Conservation (phyloP, 2,113 vertebrate species). For the Muntiacus muntjak region DNA sequence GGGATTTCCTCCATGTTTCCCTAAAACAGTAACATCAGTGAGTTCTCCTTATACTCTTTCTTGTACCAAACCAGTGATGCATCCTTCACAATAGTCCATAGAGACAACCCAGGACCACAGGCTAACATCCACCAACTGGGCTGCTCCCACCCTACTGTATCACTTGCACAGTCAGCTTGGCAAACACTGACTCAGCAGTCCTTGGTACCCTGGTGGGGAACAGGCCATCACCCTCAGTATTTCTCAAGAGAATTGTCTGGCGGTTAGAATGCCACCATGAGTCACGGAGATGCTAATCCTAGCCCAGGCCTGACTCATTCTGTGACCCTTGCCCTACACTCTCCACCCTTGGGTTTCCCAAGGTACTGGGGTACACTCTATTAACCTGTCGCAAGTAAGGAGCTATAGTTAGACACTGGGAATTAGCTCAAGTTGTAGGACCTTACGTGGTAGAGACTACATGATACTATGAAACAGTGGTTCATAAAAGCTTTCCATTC, state of each 20-base stretch:
- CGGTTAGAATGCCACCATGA: conserved; percentile 40
- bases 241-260: conserved; percentile 47
- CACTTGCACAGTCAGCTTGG: neutral
- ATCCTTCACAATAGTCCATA: neutral
- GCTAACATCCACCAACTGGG: neutral
- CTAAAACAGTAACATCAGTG: neutral
- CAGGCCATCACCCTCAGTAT: neutral
- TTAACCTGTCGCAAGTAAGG: neutral
- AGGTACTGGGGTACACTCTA: conserved; percentile 24
- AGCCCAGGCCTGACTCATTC: conserved; percentile 53
- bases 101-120: neutral
- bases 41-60: neutral
- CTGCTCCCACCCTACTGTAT: neutral
- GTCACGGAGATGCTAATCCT: conserved; percentile 54
- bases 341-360: neutral
- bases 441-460: neutral
- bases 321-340: conserved; percentile 10
- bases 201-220: neutral
- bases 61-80: neutral
- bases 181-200: conserved; percentile 16
- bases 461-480: neutral
- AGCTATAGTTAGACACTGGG: neutral
- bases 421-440: neutral
- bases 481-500: neutral
- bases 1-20: conserved; percentile 36